phyloP scores from a whole-genome alignment of 2,113 vertebrate species.

The Tachuris rubrigastra region DNA sequence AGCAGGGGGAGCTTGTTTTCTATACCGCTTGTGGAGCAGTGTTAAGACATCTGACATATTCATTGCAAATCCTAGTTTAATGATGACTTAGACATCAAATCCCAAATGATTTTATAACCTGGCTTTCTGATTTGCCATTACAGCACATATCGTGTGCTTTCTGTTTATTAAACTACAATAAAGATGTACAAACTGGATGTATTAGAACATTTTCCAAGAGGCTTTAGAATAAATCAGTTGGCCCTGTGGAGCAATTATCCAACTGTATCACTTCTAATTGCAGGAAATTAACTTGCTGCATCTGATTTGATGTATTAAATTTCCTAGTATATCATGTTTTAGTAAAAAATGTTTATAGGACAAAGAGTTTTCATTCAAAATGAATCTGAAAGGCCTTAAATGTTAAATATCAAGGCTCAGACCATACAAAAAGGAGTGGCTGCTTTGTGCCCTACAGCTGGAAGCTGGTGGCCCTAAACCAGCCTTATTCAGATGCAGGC shows the following conservation, averaged over 20 bases:
- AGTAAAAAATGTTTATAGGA: neutral
- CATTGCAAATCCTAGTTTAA: slow-evolving; percentile 41
- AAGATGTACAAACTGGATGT: slow-evolving; percentile 21
- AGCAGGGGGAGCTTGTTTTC: slow-evolving; percentile 44
- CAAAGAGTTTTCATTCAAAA: neutral
- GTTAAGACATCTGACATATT: slow-evolving; percentile 64
- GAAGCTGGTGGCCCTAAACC: neutral
- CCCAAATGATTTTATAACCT: slow-evolving; percentile 32
- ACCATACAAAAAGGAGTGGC: neutral
- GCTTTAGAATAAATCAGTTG: neutral
- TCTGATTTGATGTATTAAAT: slow-evolving; percentile 2
- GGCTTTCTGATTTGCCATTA: slow-evolving; percentile 40
- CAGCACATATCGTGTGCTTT: slow-evolving; percentile 21
- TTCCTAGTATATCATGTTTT: neutral
- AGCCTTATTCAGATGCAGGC: neutral
- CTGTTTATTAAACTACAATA: slow-evolving; percentile 36
- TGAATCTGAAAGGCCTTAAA: neutral
- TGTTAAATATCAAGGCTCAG: neutral
- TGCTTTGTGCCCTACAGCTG: neutral
- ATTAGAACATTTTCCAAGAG: slow-evolving; percentile 3
- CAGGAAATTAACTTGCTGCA: neutral
- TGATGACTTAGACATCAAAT: slow-evolving; percentile 45
- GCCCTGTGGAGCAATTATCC: neutral
- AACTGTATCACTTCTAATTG: neutral
- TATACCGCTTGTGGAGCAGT: slow-evolving; percentile 36